Base-by-base conservation (phyloP, 2,888 invertebrate species). In the Stegophylla sp. region DNA sequence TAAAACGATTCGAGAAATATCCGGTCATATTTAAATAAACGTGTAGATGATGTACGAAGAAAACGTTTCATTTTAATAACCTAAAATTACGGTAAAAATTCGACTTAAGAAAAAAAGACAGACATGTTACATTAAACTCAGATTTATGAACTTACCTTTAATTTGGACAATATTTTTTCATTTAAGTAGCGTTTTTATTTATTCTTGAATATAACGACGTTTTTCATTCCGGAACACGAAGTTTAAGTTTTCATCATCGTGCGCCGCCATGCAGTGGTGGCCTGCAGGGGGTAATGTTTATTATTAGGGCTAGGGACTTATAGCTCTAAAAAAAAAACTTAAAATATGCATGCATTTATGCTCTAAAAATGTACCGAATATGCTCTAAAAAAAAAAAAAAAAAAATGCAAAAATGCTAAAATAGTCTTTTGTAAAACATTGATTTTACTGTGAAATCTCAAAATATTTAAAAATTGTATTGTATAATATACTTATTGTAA, bases 181-280 rank as follows among this genome's bases (percentile, higher is more conserved):
- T 72, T 59, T 26, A 45, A 72, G 43, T 43, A 69, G 43, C 7
- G n/a, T 34, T 69, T 34, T 48, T 12, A 10, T 69, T 71, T 66
- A 51, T 71, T 71, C 59, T 41, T 56, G n/a, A 56, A 23, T 43
- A 23, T 43, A 72, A 56, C 23, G 56, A 10, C 17, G 41, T 41
- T 72, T 56, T 43, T 56, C 43, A 17, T 59, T n/a, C n/a, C n/a
- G 10, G 12, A 43, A 26, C 43, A 43, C 43, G 43, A 56, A 59
- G n/a, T 72, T 69, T 51, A 28, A 20, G 28, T 51, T 45, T 67
- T 48, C 17, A 45, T 13, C 59, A 9, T n/a, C n/a, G n/a, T n/a
- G n/a, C n/a, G n/a, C n/a, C n/a, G n/a, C n/a, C n/a, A n/a, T n/a
- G n/a, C n/a, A n/a, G n/a, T n/a, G n/a, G n/a, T 53, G 20, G 20